These are phyloP conservation scores for Trogon surrucura DNA, from an alignment of 2,113 vertebrate genomes.

Conservation along the genomic window DNA sequence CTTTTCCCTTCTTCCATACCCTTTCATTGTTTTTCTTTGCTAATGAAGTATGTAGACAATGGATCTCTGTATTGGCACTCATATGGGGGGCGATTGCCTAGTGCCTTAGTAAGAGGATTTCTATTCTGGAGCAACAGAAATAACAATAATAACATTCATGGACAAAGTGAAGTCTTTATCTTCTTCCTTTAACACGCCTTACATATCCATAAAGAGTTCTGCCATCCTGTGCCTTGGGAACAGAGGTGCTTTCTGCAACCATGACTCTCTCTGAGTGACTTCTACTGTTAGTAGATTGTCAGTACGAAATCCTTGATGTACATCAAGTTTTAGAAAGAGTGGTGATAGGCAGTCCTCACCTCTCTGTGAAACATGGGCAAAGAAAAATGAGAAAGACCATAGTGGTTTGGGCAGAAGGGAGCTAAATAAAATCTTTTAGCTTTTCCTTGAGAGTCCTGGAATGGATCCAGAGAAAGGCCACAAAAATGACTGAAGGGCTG, in stretches of 20 bases:
- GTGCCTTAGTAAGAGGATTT: neutral
- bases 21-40: neutral
- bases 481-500: no score
- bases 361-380: neutral
- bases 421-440: neutral
- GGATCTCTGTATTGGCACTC: neutral
- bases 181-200: neutral
- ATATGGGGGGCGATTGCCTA: neutral
- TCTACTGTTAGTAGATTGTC: neutral
- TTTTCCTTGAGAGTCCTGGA: neutral
- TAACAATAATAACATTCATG: neutral
- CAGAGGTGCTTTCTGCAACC: neutral
- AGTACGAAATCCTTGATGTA: neutral
- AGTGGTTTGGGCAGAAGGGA: neutral
- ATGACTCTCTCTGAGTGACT: neutral
- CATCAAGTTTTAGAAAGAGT: neutral
- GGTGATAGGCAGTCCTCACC: neutral
- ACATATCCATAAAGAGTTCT: neutral
- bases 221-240: neutral
- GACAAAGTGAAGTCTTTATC: neutral
- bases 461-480: no score
- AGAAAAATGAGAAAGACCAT: neutral
- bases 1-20: neutral
- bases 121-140: neutral
- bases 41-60: neutral